phyloP scores from a whole-genome alignment of 2,888 invertebrate genomes.

The Rambutsinella grinnellia region DNA sequence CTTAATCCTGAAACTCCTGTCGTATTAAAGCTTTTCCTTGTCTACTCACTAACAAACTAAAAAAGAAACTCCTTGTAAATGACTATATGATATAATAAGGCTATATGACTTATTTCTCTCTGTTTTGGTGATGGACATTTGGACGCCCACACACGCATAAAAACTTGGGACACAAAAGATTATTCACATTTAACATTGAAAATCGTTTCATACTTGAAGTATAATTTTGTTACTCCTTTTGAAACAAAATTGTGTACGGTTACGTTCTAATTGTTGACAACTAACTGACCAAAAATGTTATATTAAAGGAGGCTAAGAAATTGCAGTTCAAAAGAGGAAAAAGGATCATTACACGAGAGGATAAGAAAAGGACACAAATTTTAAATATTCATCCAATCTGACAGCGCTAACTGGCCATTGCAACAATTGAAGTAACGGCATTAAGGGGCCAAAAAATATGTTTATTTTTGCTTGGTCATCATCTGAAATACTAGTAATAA shows the following conservation, averaged over 20 bases:
- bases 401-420: constrained; percentile 18
- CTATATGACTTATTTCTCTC: not conserved
- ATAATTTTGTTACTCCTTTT: not conserved
- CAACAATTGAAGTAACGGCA: constrained; percentile 52
- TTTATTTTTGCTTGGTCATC: constrained; percentile 50
- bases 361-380: not conserved
- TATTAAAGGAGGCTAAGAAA: not conserved
- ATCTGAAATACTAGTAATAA: constrained; percentile 31
- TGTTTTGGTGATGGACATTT: not conserved
- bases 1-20: not conserved
- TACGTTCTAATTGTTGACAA: constrained; percentile 54
- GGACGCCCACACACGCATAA: not conserved
- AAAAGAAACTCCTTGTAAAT: not conserved
- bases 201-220: not conserved
- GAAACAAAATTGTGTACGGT: constrained; percentile 19
- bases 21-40: not conserved
- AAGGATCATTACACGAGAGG: not conserved
- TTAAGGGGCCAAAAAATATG: constrained; percentile 40
- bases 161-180: not conserved
- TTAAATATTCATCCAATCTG: not conserved
- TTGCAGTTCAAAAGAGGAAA: not conserved
- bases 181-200: not conserved
- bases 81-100: no score
- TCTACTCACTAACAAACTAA: not conserved
- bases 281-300: not conserved